Evolutionary conservation across 2,797 vertebrate species (phyloP).

Genomic region (Fistularia tabacaria): DNA sequence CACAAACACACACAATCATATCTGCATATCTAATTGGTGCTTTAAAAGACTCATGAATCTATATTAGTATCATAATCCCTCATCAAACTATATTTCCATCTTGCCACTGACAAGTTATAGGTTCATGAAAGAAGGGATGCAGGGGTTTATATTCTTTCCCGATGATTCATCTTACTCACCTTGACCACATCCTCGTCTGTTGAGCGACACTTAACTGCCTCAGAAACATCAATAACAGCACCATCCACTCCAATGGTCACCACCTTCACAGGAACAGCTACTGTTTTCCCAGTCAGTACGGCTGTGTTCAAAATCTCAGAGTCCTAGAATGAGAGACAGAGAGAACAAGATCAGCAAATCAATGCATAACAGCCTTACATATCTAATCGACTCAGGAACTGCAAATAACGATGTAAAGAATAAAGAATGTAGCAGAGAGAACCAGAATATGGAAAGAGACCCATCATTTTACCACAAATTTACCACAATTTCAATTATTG

Average conservation of each 20-base stretch:
- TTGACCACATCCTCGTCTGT: conserved; percentile 89
- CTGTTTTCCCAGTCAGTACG: conserved; percentile 86
- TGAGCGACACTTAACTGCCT: conserved; percentile 84
- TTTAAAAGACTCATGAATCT: background rate
- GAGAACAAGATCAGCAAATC: conserved; percentile 8
- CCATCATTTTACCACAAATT: background rate
- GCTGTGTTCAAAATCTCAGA: conserved; percentile 92
- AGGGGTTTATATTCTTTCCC: no score
- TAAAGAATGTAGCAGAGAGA: no score
- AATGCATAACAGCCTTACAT: background rate
- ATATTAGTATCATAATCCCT: background rate
- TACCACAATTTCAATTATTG: conserved; percentile 3
- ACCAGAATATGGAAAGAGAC: no score
- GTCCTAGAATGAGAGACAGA: conserved; percentile 71
- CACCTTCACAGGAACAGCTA: conserved; percentile 87
- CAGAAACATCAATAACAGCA: conserved; percentile 85
- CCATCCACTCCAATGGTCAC: conserved; percentile 83
- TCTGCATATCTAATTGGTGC: background rate
- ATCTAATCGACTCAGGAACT: background rate
- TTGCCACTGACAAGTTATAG: background rate
- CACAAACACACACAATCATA: background rate
- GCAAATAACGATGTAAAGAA: background rate
- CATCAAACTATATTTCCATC: no score
- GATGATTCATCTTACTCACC: conserved; percentile 68
- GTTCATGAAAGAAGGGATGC: conserved; percentile 1